phyloP scores from a whole-genome alignment of 92 coral and sea anemone genomes.

The Umimayanthus chanpuru region DNA sequence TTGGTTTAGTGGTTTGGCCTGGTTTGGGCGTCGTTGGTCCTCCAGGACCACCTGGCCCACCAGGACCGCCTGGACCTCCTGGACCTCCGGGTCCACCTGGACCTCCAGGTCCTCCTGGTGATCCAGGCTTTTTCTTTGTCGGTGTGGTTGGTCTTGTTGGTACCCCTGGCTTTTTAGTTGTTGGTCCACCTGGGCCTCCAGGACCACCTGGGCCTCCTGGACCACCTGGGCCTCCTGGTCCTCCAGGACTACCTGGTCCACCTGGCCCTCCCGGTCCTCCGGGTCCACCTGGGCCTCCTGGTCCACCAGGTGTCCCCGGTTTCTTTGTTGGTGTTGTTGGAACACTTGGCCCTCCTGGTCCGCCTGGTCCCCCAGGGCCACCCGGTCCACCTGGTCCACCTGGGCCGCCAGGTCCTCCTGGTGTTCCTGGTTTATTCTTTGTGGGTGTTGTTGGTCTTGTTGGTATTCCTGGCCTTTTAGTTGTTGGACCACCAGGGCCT shows the following conservation, averaged over 20 bases:
- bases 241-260: constrained; percentile 87
- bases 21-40: constrained; percentile 54
- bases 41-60: constrained; percentile 75
- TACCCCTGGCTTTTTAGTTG: constrained; percentile 46
- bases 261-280: constrained; percentile 87
- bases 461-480: constrained; percentile 34
- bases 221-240: constrained; percentile 87
- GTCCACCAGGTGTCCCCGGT: constrained; percentile 54
- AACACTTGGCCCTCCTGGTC: constrained; percentile 61
- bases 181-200: constrained; percentile 72
- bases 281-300: constrained; percentile 66
- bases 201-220: constrained; percentile 86
- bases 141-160: constrained; percentile 51
- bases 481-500: constrained; percentile 78
- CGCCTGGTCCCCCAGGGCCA: constrained; percentile 88
- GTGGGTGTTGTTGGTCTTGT: constrained; percentile 38
- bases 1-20: constrained; percentile 70
- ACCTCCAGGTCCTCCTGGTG: constrained; percentile 55
- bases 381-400: constrained; percentile 90
- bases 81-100: constrained; percentile 59
- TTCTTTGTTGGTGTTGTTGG: constrained; percentile 37
- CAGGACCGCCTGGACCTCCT: constrained; percentile 78
- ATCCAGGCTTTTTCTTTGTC: constrained; percentile 40
- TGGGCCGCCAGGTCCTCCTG: constrained; percentile 80
- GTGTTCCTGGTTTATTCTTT: constrained; percentile 49